Evolutionary conservation across 1,140 invertebrate genomes (phyloP), one percentile per base, ranked within the genome.

Genomic region (Episyrphus balteatus): DNA sequence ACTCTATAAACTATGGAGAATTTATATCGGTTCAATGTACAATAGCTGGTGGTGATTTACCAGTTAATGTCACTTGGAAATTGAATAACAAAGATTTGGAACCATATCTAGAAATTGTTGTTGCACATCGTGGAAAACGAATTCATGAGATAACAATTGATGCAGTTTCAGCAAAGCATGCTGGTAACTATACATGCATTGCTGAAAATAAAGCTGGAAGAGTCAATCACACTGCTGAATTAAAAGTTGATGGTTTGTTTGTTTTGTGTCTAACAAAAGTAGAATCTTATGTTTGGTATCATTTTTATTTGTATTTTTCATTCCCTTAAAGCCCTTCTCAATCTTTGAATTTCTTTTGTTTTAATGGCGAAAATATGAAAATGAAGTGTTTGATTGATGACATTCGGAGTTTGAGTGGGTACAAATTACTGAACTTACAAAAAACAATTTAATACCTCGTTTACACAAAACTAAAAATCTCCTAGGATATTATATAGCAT

Each of bases 131-230:
- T 55, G 82, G 84, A 42, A 77, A 80, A 51, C 78, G 80, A 59
- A 81, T 80, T 48, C 82, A 79, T 46, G 71, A 88, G 55, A 69
- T 94, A 48, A 80, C 79, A 26, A 90, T 92, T 48, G 79, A 84
- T 49, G 77, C 81, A 12, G 81, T 83, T 46, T 80, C 77, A 53
- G 81, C 83, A 42, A 74, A 77, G 57, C 83, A 88, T 69, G 77
- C 76, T 36, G 85, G 86, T 42, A 83, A 86, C 64, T 91, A 90
- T 68, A 83, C 85, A 41, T 89, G 88, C 72, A 75, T 75, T 41
- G 85, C 81, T 54, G 75, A 75, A 43, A 88, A 88, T 68, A 68
- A 66, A 19, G 83, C 81, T 52, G 83, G 82, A 48, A 69, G 69
- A 52, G 75, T 75, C 42, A 80, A 76, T 58, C 78, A 81, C 60